These are phyloP conservation scores for Sciurus vulgaris DNA, from an alignment of 2,797 vertebrate genomes.

Conservation along the genomic window DNA sequence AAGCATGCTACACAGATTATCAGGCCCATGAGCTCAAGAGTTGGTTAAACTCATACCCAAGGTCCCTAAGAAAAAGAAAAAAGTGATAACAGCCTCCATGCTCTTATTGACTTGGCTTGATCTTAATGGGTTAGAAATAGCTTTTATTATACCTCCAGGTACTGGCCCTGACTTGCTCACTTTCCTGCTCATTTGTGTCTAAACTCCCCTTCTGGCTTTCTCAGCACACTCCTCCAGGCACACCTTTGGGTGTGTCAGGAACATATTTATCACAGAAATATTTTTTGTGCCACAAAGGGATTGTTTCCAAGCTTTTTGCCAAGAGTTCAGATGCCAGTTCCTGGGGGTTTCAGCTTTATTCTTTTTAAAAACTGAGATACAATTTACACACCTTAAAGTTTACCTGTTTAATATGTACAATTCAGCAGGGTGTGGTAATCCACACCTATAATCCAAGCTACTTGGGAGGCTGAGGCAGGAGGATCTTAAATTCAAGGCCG, in stretches of 20 bases:
- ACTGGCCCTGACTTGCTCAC: background rate
- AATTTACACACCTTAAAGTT: constrained; percentile 20
- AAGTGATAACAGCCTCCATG: background rate
- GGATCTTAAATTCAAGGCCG: background rate
- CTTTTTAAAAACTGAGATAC: background rate
- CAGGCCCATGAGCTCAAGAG: background rate
- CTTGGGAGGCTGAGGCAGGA: background rate
- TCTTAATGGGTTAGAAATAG: constrained; percentile 20
- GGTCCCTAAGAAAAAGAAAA: background rate
- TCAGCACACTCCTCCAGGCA: background rate
- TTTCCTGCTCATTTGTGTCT: background rate
- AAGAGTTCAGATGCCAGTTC: background rate
- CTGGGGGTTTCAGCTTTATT: background rate
- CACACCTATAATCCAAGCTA: background rate
- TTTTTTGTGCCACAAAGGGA: constrained; percentile 48
- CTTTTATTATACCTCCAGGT: background rate
- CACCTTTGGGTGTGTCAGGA: background rate
- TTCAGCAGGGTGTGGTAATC: background rate
- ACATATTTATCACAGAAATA: background rate
- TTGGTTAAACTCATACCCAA: constrained; percentile 13
- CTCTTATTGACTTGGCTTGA: background rate
- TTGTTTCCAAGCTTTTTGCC: constrained; percentile 2
- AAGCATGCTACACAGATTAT: background rate
- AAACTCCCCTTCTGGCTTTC: constrained; percentile 22
- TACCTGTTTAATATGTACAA: background rate